Base-by-base conservation (phyloP, 2,113 vertebrate species). In the Arothron firmamentum region DNA sequence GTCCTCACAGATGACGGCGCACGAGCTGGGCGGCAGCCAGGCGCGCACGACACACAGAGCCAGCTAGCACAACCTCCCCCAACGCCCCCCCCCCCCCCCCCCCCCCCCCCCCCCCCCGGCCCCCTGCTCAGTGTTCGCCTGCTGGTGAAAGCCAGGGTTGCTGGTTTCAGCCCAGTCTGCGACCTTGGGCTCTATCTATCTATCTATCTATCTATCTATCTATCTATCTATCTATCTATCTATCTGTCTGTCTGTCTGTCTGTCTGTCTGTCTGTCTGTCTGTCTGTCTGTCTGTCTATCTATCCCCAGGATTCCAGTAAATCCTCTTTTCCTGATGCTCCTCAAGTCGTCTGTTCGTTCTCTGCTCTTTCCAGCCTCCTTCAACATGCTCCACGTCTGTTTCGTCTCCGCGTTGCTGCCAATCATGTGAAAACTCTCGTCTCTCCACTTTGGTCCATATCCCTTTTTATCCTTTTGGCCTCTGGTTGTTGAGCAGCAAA, bases 131-230 rank as follows among this genome's bases (percentile, higher is more conserved):
- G 75, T 72, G 62, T 75, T 64, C 65, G 78, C 53, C 60, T 69
- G 65, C 70, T 77, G 83, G 82, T 75, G 64, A 81, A 77, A 81
- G 54, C 72, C 68, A 77, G 72, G 54, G 48, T 41, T 59, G 64
- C 57, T 56, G 67, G 77, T 75, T 79, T 75, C 79, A 62, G 75
- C 74, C 82, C 73, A 75, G 38, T 77, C 66, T 69, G 60, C 81
- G 74, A 84, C 80, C 79, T 85, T 84, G 85, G 68, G 65, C 66
- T 31, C 62, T 62, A 23, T 53, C 56, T 50, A 3, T 50, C 47
- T 18, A 3, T 18, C 47, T 49, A 3, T 18, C 43, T 45, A 3
- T 45, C 12, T 45, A 3, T 45, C 43, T 14, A 3, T 45, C 43
- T 45, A 0, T 45, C n/a, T n/a, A n/a, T n/a, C n/a, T n/a, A n/a